These are phyloP conservation scores for Oreochromis mossambicus DNA, from an alignment of 2,797 vertebrate species.

Conservation along the genomic window DNA sequence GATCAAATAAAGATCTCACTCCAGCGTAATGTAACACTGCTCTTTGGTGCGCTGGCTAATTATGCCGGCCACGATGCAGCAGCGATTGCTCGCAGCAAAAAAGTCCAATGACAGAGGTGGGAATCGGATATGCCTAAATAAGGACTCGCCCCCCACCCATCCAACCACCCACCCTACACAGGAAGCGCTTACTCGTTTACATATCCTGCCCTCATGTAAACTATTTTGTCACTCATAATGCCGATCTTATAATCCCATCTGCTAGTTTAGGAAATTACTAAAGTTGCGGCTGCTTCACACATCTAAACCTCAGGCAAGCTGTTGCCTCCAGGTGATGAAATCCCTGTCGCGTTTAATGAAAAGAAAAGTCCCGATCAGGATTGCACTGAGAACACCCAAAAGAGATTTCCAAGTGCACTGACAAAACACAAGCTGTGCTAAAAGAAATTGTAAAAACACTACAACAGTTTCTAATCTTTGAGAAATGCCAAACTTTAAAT, in stretches of 20 bases:
- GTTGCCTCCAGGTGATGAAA: conserved; percentile 49
- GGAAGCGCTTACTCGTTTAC: neutral
- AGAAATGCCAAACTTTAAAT: neutral
- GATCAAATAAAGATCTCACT: conserved; percentile 61
- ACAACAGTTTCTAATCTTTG: neutral
- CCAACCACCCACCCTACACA: neutral
- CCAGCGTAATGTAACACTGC: conserved; percentile 51
- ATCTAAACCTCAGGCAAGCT: conserved; percentile 24
- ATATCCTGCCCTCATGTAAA: conserved; percentile 14
- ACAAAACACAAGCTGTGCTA: conserved; percentile 16
- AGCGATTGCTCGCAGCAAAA: neutral
- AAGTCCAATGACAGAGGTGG: conserved; percentile 13
- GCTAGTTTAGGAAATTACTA: conserved; percentile 24
- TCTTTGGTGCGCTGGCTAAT: conserved; percentile 40
- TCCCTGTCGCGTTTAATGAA: conserved; percentile 46
- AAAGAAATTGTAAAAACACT: neutral
- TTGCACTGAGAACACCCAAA: conserved; percentile 8
- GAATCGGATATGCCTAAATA: neutral
- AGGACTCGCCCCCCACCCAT: neutral
- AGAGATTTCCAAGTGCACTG: conserved; percentile 1
- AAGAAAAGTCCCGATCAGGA: conserved; percentile 30
- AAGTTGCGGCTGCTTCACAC: conserved; percentile 11
- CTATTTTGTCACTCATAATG: conserved; percentile 4
- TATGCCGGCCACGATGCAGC: conserved; percentile 3
- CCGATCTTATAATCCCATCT: conserved; percentile 23